A percentile compares a stretch with the other conserved stretches of the same genome.
These are phyloP conservation scores for Hyppa rectilinea DNA, from an alignment of 2,888 invertebrate genomes.

Conservation along the genomic window DNA sequence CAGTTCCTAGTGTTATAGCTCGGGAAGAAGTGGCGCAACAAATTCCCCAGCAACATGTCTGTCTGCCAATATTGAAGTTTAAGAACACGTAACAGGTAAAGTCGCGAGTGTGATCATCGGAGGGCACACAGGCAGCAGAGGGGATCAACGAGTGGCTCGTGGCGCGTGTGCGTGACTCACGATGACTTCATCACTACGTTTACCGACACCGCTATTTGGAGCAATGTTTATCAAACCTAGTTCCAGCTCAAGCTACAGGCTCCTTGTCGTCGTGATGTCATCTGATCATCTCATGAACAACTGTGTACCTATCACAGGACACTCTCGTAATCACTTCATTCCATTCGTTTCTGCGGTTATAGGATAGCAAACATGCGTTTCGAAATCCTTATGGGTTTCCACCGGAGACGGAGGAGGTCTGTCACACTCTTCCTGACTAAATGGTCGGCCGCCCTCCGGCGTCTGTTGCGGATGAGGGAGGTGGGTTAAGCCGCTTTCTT, in stretches of 20 bases:
- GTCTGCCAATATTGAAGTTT: neutral
- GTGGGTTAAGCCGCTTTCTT: neutral
- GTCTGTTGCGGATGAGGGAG: neutral
- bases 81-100: neutral
- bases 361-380: neutral
- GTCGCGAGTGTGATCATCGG: neutral
- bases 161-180: slow-evolving; percentile 24
- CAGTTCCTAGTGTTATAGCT: neutral
- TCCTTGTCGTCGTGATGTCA: slow-evolving; percentile 5
- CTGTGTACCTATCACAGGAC: neutral
- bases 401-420: neutral
- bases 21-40: too few species aligned
- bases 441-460: neutral
- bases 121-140: too few species aligned
- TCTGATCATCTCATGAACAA: neutral
- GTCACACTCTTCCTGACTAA: neutral
- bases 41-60: neutral
- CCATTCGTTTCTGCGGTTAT: neutral
- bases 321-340: neutral
- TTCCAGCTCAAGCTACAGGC: neutral
- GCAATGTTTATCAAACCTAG: neutral
- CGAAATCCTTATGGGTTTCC: neutral
- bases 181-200: slow-evolving; percentile 36
- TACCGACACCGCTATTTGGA: slow-evolving; percentile 4
- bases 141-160: neutral